phyloP scores from a whole-genome alignment of 2,113 vertebrate species.

The Hystrix cristata region DNA sequence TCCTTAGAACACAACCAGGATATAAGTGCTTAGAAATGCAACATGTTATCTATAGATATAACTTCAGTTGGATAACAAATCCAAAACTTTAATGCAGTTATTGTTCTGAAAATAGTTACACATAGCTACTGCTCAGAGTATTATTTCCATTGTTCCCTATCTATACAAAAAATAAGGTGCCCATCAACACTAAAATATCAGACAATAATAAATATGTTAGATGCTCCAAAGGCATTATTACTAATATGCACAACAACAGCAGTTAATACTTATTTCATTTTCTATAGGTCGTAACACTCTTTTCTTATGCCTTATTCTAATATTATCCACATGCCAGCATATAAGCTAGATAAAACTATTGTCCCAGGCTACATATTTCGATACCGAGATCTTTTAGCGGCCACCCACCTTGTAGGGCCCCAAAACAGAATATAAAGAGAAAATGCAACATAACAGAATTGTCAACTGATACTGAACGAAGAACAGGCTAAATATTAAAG shows the following conservation, averaged over 20 bases:
- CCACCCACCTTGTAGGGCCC: neutral
- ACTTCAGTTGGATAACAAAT: neutral
- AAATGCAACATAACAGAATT: neutral
- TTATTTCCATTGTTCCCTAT: neutral
- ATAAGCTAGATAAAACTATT: neutral
- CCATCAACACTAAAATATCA: neutral
- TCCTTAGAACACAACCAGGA: neutral
- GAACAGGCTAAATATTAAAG: neutral
- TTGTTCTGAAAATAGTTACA: neutral
- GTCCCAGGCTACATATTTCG: neutral
- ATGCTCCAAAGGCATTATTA: neutral
- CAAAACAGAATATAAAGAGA: neutral
- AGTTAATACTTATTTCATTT: constrained; percentile 19
- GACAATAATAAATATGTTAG: neutral
- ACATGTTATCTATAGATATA: neutral
- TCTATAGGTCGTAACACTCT: neutral
- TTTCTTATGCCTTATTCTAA: neutral
- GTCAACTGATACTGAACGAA: neutral
- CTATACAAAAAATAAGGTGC: neutral
- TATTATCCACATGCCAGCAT: neutral
- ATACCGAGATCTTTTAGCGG: neutral
- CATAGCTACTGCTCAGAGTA: neutral
- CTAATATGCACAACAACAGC: neutral
- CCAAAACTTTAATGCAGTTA: neutral
- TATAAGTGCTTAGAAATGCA: neutral